Evolutionary conservation across 2,888 invertebrate genomes (phyloP).

Genomic region (Xestobium rufovillosum): DNA sequence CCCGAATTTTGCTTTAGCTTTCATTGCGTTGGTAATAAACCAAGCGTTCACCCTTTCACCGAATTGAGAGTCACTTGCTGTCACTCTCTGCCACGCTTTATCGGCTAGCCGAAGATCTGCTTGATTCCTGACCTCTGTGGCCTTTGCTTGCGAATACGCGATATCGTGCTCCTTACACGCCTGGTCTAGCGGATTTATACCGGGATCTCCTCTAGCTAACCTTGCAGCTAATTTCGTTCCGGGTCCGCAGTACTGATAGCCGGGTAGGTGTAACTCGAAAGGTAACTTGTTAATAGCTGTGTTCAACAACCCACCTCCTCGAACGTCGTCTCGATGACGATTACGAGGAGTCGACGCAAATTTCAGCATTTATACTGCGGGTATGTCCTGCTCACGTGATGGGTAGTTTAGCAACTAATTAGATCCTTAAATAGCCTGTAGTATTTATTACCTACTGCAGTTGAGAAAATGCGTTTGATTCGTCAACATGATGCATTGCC

Average conservation of each 20-base stretch:
- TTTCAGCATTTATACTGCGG: too few relatives aligned
- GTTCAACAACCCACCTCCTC: slow-evolving; percentile 19
- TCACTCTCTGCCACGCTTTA: slow-evolving; percentile 29
- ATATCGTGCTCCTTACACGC: slow-evolving; percentile 35
- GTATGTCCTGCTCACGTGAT: too few relatives aligned
- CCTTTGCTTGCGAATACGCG: slow-evolving; percentile 24
- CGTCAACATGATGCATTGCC: slow-evolving; percentile 10
- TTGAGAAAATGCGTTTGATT: slow-evolving; percentile 12
- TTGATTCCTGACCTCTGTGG: slow-evolving; percentile 26
- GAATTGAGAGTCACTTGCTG: slow-evolving; percentile 26
- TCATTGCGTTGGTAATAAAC: slow-evolving; percentile 30
- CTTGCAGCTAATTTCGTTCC: slow-evolving; percentile 29
- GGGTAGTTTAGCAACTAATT: slow-evolving; percentile 1
- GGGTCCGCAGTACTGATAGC: slow-evolving; percentile 27
- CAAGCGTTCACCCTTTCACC: slow-evolving; percentile 32
- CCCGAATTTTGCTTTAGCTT: slow-evolving; percentile 29
- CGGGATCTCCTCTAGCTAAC: slow-evolving; percentile 33
- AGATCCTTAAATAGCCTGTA: slow-evolving; percentile 7
- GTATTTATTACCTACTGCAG: slow-evolving; percentile 9
- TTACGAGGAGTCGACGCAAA: too few relatives aligned
- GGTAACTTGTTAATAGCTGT: slow-evolving; percentile 20
- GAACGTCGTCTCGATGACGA: too few relatives aligned
- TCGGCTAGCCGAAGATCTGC: slow-evolving; percentile 35
- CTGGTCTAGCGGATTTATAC: slow-evolving; percentile 31
- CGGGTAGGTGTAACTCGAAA: slow-evolving; percentile 22